Base-by-base conservation (phyloP, 1,140 invertebrate genomes). In the Littorina saxatilis region DNA sequence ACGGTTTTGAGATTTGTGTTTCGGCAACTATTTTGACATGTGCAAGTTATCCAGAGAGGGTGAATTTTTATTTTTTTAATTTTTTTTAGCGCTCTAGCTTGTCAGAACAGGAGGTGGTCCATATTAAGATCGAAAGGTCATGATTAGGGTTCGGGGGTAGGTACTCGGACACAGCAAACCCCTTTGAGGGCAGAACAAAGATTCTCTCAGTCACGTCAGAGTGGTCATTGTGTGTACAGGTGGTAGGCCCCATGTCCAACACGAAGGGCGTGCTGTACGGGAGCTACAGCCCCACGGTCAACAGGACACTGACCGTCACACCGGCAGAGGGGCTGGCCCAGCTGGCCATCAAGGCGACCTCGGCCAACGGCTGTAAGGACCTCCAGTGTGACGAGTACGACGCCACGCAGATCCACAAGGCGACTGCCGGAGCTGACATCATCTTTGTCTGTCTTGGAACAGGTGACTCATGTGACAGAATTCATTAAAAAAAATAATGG, bases 201-300 rank as follows among this genome's bases (percentile, higher is more conserved):
- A n/a, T n/a, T n/a, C n/a, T n/a, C n/a, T n/a, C n/a, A n/a, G n/a
- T n/a, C n/a, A n/a, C n/a, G n/a, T n/a, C n/a, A n/a, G n/a, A n/a
- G n/a, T n/a, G n/a, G 61, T 66, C n/a, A 13, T 35, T 63, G 1
- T 40, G 55, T 13, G 0, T 72, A 66, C 78, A 88, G 87, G 80
- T 90, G 29, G 77, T 91, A n/a, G 90, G 90, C 20, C 90, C 90
- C 58, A 86, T 90, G 84, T 85, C 89, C 23, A 81, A 91, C 76
- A 90, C 89, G 61, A 50, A 75, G 9, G 39, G 40, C 2, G 81
- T 86, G 52, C 52, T 89, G 20, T 90, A 87, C 83, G 90, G 90
- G 37, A 84, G 82, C 70, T 90, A 90, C 52, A 61, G 83, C 43
- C 68, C 88, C 2, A 74, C 66, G 9, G 68, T 79, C 17, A 85